These are phyloP conservation scores for Cephus runcator DNA, from an alignment of 2,888 invertebrate species.

Conservation along the genomic window DNA sequence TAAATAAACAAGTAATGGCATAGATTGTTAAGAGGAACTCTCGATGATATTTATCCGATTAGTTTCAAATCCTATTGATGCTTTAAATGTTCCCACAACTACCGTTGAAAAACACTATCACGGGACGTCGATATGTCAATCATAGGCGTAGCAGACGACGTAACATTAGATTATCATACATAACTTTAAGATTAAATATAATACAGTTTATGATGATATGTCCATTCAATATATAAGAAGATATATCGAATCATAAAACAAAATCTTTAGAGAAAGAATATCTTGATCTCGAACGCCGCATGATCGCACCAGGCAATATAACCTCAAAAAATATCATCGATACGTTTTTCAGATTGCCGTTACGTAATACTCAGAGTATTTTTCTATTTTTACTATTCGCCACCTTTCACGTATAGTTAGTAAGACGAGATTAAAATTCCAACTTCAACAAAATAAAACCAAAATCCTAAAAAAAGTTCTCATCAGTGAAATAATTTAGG, in stretches of 20 bases:
- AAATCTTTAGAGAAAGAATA: background rate
- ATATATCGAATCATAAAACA: background rate
- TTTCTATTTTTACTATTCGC: slow-evolving; percentile 1
- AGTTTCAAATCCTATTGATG: background rate
- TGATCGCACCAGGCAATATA: background rate
- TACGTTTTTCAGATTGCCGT: background rate
- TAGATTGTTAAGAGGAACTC: background rate
- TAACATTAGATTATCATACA: background rate
- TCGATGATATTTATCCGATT: background rate
- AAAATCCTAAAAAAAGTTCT: background rate
- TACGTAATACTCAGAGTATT: background rate
- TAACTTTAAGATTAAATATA: background rate
- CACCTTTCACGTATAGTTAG: background rate
- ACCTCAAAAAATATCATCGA: background rate
- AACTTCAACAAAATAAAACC: background rate
- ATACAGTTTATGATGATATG: background rate
- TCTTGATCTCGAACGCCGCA: background rate
- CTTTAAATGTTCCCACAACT: background rate
- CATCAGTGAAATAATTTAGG: background rate
- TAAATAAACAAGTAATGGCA: background rate
- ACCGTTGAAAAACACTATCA: background rate
- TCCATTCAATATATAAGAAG: background rate
- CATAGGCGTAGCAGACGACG: background rate
- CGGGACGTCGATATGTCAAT: background rate
- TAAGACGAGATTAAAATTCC: background rate